Conservation (phyloP, 2,797 vertebrate species). For the Chloroceryle amazona region DNA sequence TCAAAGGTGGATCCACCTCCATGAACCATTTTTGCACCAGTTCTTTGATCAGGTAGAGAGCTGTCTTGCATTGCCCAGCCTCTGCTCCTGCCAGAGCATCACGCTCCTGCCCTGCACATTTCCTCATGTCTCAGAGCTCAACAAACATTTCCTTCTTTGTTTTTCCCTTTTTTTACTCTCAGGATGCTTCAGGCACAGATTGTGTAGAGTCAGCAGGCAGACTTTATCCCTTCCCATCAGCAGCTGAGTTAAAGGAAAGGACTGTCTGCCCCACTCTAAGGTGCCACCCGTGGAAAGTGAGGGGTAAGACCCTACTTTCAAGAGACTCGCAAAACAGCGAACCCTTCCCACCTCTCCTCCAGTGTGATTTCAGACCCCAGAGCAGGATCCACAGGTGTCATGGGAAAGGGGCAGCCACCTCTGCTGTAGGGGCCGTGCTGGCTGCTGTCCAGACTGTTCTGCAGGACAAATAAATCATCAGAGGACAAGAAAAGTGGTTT, state of each 20-base stretch:
- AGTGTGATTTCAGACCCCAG: background rate
- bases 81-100: slow-evolving; percentile 3
- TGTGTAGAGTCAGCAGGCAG: background rate
- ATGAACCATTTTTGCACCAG: background rate
- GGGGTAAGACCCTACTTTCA: background rate
- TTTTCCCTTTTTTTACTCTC: background rate
- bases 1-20: slow-evolving; percentile 16
- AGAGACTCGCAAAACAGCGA: background rate
- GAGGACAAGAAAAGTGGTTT: background rate
- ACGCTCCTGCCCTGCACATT: background rate
- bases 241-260: background rate
- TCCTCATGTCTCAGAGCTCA: background rate
- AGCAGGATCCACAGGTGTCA: background rate
- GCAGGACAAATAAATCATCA: background rate
- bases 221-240: background rate
- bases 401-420: background rate
- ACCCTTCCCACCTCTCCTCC: background rate
- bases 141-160: background rate
- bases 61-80: background rate
- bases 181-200: background rate
- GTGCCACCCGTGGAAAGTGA: background rate
- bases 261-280: background rate
- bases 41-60: slow-evolving; percentile 9
- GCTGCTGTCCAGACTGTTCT: background rate
- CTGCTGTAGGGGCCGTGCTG: accelerated